Evolutionary conservation across 2,113 vertebrate genomes (phyloP), one percentile per base, ranked within the genome.

Genomic region (Holacanthus passer): DNA sequence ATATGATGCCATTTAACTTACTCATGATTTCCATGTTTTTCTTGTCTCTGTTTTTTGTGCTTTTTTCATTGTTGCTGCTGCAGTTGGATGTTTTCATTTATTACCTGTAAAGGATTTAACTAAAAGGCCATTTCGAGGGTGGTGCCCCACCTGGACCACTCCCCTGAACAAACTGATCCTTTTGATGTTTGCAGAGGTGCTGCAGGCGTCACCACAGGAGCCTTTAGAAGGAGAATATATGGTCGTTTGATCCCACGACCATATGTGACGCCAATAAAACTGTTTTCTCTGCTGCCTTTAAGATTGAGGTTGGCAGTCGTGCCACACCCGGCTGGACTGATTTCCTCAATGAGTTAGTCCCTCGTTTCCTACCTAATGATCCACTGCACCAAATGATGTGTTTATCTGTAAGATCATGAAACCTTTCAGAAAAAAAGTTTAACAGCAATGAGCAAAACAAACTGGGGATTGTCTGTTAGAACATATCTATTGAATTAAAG

Each of bases 121-220:
- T 64, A n/a, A 29, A 76, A 59, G 17, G 11, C 12, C 52, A 72
- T 69, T 70, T 82, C 19, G 8, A 68, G 29, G 31, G 22, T 19
- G 16, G 9, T 52, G 29, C 41, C 55, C 81, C 31, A 59, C 41
- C 6, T 0, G 9, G 27, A 67, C 50, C 77, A 53, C 43, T 87
- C 72, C 83, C 77, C 81, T 84, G 81, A 77, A 71, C 35, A 67
- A 76, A 73, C 48, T 32, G 17, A 31, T 32, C 32, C 85, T 78
- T 91, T 82, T 91, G 86, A 89, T 80, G 84, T 89, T n/a, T 35
- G 22, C 7, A 62, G 41, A 63, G 32, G 19, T 45, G 75, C 86
- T 88, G 73, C 82, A 79, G 87, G 88, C 90, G 19, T 65, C 72
- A n/a, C 84, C 53, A 9, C 62, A 27, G 70, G 84, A 48, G 13